These are phyloP conservation scores for Chaetodon trifasciatus DNA, from an alignment of 2,797 vertebrate genomes.

Conservation along the genomic window DNA sequence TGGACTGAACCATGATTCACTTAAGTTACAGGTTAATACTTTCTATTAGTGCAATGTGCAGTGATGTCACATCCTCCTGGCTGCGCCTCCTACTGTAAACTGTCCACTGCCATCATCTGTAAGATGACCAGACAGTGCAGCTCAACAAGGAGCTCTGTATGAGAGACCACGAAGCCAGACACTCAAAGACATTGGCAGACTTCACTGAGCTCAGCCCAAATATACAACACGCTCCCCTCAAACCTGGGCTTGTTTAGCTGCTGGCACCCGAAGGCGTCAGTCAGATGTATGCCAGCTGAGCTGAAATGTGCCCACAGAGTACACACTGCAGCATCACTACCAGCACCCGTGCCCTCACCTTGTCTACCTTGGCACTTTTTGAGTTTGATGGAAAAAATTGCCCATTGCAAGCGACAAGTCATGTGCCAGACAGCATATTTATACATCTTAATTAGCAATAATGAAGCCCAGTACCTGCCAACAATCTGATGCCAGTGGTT, in stretches of 20 bases:
- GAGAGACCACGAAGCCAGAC: slow-evolving; percentile 66
- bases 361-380: slow-evolving; percentile 82
- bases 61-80: slow-evolving; percentile 58
- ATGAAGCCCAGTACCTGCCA: slow-evolving; percentile 74
- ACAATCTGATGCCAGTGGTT: slow-evolving; percentile 72
- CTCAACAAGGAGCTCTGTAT: slow-evolving; percentile 68
- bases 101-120: slow-evolving; percentile 52
- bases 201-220: slow-evolving; percentile 69
- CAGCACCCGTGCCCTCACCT: slow-evolving; percentile 70
- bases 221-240: slow-evolving; percentile 66
- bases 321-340: slow-evolving; percentile 73
- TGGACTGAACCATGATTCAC: slow-evolving; percentile 19
- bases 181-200: slow-evolving; percentile 79
- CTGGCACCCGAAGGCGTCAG: slow-evolving; percentile 73
- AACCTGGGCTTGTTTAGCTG: slow-evolving; percentile 80
- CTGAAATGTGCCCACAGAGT: slow-evolving; percentile 75
- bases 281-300: slow-evolving; percentile 78
- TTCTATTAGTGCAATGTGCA: slow-evolving; percentile 8
- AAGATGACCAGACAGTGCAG: slow-evolving; percentile 41
- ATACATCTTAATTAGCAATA: slow-evolving; percentile 85
- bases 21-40: slow-evolving; percentile 36
- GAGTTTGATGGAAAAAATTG: slow-evolving; percentile 72
- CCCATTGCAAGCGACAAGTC: slow-evolving; percentile 74
- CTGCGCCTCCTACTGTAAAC: slow-evolving; percentile 38
- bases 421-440: slow-evolving; percentile 84